These are phyloP conservation scores for Pterois miles DNA, from an alignment of 2,797 vertebrate species.

Conservation along the genomic window DNA sequence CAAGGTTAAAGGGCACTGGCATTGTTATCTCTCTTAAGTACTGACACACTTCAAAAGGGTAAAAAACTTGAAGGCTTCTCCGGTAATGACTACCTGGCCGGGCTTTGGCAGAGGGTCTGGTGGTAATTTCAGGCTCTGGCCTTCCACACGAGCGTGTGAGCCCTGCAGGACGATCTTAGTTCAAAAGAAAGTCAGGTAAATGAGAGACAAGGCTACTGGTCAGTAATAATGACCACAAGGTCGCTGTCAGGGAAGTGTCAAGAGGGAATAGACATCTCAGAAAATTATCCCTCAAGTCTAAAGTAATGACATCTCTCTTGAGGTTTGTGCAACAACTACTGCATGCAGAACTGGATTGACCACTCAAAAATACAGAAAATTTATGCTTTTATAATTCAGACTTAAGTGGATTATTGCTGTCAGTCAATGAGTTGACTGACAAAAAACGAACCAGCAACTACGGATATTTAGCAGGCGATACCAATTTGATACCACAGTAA, in stretches of 20 bases:
- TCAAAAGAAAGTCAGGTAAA: conserved; percentile 67
- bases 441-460: not conserved
- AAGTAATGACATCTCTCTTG: conserved; percentile 14
- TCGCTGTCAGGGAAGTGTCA: conserved; percentile 38
- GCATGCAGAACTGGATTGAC: not conserved
- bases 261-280: conserved; percentile 22
- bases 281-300: conserved; percentile 17
- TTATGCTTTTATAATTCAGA: not conserved
- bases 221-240: conserved; percentile 52
- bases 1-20: conserved; percentile 63
- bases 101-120: conserved; percentile 56
- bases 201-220: conserved; percentile 63
- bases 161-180: conserved; percentile 51
- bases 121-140: conserved; percentile 71
- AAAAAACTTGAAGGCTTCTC: conserved; percentile 52
- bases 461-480: too few relatives aligned
- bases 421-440: not conserved
- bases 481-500: too few relatives aligned
- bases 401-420: not conserved
- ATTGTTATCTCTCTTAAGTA: conserved; percentile 71
- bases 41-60: conserved; percentile 77
- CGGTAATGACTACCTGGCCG: conserved; percentile 70
- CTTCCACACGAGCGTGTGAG: conserved; percentile 35
- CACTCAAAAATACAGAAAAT: not conserved
- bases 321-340: not conserved